Evolutionary conservation across 1,140 invertebrate genomes (phyloP), one percentile per base, ranked within the genome.

Genomic region (Drosophila seguyi): DNA sequence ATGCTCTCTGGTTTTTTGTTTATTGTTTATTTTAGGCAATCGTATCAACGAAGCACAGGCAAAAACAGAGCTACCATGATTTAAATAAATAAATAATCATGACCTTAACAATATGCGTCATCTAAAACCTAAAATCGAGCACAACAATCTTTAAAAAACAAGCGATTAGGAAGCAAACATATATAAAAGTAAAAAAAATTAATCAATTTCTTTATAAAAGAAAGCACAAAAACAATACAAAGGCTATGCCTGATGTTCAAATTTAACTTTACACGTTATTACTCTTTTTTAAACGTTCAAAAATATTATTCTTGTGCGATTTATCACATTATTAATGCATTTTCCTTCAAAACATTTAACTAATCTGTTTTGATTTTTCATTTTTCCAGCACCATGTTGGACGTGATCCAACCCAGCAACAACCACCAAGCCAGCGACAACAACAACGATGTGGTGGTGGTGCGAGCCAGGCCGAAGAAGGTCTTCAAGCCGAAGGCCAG

Each of bases 401-500:
- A 91, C 75, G 45, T 91, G 36, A 76, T 91, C 66, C 81, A 88
- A 78, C 90, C 79, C n/a, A 74, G 16, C 31, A 65, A 27, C 72
- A 61, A 62, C 34, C 34, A 50, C 41, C 53, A 10, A 55, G 57
- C 25, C 50, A 81, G 66, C 50, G 77, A 79, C 16, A 73, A 50
- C 55, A 66, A 45, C 45, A 81, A 50, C 58, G 92, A 92, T 67
- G 93, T 94, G 18, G 94, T 97, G 6, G 95, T 97, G 20, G 94
- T 97, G 4, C 95, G 95, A 74, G 96, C 97, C 16, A 97, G 96
- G 87, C 95, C 96, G 18, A 94, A 96, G 62, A 97, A 96, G 93
- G 94, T 97, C 44, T 96, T 97, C 72, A 96, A 96, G 92, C 95
- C 96, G 1, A 94, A 95, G 29, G 93, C 95, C 13, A 94, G 94